Evolutionary conservation across 30 jellyfish, hydroid and myxozoan species (phyloP), one percentile per base, ranked within the genome.

Genomic region (Hydractinia symbiolongicarpus): DNA sequence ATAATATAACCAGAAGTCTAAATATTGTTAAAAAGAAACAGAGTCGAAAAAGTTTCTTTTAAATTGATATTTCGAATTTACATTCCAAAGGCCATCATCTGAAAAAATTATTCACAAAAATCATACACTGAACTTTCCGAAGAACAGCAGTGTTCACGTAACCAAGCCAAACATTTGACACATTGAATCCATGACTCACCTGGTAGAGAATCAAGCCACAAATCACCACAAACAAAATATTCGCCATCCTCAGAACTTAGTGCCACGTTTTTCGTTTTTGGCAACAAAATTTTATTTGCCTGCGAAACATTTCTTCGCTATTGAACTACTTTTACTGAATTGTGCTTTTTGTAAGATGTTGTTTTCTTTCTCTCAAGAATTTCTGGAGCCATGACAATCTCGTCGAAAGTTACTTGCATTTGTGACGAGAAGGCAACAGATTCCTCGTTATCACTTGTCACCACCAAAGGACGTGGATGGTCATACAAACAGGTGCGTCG

Each of bases 121-220:
- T 30, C 44, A 30, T 2, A 30, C 44, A 30, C 44, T 30, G 1
- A 30, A 30, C 44, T 30, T 30, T 30, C 44, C 44, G 74, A 64
- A 7, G 83, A 50, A 50, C 83, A 75, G 40, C 78, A 75, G 53
- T 40, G 49, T 40, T 75, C 83, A 50, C 53, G 30, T 19, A 75
- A 57, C 83, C 83, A 75, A 58, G 55, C 52, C 50, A 40, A 40
- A 51, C 78, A 75, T 50, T 50, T 54, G 64, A 57, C 64, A 53
- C 83, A 75, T 56, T 75, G 49, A 40, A 75, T 50, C 83, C 78
- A 75, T 75, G 52, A 15, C 21, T 75, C 83, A 54, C 83, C 83
- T 50, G 83, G 83, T 50, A 44, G 4, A 0, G 67, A 75, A 30
- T 75, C 67, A n/a, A 0, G 67, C 14, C 67, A 75, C 52, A 0